A percentile compares a stretch with the other conserved stretches of the same genome.
Evolutionary conservation across 2,888 invertebrate species (phyloP).

Genomic region (Drosophila yooni): DNA sequence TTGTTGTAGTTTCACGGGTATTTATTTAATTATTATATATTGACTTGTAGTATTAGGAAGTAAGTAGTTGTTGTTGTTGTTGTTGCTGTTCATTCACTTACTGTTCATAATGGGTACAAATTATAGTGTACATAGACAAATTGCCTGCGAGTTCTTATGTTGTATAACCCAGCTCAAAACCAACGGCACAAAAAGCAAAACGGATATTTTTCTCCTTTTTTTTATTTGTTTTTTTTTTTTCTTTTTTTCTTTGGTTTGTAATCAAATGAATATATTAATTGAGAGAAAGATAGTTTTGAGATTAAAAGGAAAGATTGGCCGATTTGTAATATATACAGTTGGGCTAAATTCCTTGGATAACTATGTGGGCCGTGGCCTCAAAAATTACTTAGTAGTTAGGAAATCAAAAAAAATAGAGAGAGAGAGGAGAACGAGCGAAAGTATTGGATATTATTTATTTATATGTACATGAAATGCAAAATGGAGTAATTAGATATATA

Average conservation of each 20-base stretch:
- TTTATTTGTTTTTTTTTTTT: background rate
- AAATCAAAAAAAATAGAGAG: conserved; percentile 36
- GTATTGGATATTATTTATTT: conserved; percentile 43
- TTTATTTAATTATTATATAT: conserved; percentile 5
- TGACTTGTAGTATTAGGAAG: conserved; percentile 15
- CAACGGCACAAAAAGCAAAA: conserved; percentile 78
- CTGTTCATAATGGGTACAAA: conserved; percentile 33
- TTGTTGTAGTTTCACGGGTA: conserved; percentile 28
- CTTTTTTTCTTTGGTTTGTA: conserved; percentile 1
- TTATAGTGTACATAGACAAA: conserved; percentile 20
- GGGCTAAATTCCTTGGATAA: conserved; percentile 33
- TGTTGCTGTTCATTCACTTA: conserved; percentile 46
- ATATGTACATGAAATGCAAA: conserved; percentile 70
- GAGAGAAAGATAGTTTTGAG: conserved; percentile 24
- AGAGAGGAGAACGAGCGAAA: conserved; percentile 38
- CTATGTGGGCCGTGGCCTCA: conserved; percentile 36
- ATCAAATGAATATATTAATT: conserved; percentile 39
- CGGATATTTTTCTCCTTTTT: conserved; percentile 12
- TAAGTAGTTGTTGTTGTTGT: conserved; percentile 22
- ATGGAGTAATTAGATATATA: conserved; percentile 53
- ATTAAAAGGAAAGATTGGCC: conserved; percentile 22
- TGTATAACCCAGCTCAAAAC: conserved; percentile 83
- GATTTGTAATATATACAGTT: conserved; percentile 51
- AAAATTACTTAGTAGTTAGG: conserved; percentile 26
- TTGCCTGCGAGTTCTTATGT: conserved; percentile 16